A percentile compares a stretch with the other conserved stretches of the same genome.
These are phyloP conservation scores for Gortyna flavago DNA, from an alignment of 2,888 invertebrate genomes.

Conservation along the genomic window DNA sequence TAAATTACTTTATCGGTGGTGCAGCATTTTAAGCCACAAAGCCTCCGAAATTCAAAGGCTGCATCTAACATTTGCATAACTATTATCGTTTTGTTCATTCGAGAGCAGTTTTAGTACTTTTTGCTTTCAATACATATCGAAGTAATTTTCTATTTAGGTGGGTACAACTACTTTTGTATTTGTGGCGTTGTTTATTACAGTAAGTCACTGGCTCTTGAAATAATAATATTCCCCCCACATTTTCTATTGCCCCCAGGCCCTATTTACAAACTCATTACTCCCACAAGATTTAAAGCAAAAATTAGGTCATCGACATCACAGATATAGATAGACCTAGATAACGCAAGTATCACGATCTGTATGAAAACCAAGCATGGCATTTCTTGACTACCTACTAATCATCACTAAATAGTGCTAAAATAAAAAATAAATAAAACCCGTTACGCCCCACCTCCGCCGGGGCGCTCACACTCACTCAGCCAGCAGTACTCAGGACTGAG, in stretches of 20 bases:
- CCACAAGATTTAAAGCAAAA: conserved; percentile 65
- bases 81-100: background rate
- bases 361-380: no score
- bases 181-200: background rate
- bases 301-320: conserved; percentile 74
- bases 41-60: background rate
- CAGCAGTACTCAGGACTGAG: no score
- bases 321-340: no score
- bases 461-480: no score
- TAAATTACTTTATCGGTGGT: background rate
- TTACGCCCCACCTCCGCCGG: no score
- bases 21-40: background rate
- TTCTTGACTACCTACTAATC: no score
- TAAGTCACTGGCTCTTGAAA: background rate
- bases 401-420: no score
- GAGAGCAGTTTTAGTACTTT: background rate
- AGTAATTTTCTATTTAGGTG: background rate
- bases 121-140: background rate
- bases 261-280: conserved; percentile 57
- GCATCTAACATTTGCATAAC: background rate
- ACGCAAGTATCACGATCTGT: no score
- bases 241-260: conserved; percentile 4
- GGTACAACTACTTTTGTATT: no score
- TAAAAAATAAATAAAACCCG: no score
- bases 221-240: background rate